Percentiles rank a stretch among this genome's conserved stretches.
These are phyloP conservation scores for Hemicrepidius hirtus DNA, from an alignment of 2,888 invertebrate genomes.

Conservation along the genomic window DNA sequence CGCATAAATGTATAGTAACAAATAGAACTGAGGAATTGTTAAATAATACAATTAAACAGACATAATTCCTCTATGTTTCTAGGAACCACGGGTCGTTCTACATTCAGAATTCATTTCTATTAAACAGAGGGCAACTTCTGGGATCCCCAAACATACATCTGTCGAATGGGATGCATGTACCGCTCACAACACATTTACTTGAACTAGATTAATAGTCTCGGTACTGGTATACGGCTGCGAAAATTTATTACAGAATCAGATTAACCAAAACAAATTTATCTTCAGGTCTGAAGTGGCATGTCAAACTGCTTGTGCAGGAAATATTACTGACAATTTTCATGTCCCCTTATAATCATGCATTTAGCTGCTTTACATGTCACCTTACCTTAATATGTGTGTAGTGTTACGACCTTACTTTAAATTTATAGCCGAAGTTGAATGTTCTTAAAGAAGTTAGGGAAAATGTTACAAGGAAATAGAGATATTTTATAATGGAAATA, in stretches of 20 bases:
- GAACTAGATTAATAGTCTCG: constrained; percentile 54
- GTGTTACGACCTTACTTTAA: background rate
- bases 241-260: constrained; percentile 55
- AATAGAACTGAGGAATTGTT: background rate
- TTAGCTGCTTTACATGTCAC: constrained; percentile 18
- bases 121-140: constrained; percentile 23
- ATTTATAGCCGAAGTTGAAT: constrained; percentile 3
- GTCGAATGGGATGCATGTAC: constrained; percentile 43
- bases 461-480: background rate
- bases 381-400: constrained; percentile 1
- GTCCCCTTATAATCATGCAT: constrained; percentile 32
- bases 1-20: background rate
- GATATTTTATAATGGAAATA: no score
- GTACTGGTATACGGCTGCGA: constrained; percentile 47
- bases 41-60: constrained; percentile 17
- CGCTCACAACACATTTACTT: constrained; percentile 53
- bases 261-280: constrained; percentile 55
- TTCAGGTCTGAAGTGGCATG: constrained; percentile 49
- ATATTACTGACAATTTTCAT: constrained; percentile 33
- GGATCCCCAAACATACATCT: constrained; percentile 15
- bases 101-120: constrained; percentile 34
- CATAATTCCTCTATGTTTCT: constrained; percentile 2
- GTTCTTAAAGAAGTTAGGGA: background rate
- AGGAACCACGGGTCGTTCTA: background rate
- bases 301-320: constrained; percentile 47